Evolutionary conservation across 2,888 invertebrate species (phyloP), one percentile per base, ranked within the genome.

Genomic region (Diogma glabrata): DNA sequence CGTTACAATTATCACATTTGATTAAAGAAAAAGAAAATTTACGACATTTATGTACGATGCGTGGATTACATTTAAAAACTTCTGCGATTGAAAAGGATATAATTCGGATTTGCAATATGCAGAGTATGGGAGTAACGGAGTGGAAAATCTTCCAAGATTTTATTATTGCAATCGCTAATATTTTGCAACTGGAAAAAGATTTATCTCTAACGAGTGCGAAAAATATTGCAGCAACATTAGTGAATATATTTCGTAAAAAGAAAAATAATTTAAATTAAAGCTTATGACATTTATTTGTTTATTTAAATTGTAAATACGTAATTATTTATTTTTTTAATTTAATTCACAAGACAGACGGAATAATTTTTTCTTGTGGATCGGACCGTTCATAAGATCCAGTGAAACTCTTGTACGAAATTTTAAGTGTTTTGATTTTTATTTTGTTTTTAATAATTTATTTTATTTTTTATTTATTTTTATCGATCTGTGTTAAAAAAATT

Each of bases 141-240:
- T 70, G 80, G 24, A 81, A 82, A 58, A 81, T 83, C 36, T 84
- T 89, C 53, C 82, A 85, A 60, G 87, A 89, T 63, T 90, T 87
- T 61, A 76, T 81, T 40, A 81, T 83, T 3, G 89, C 89, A 0
- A 77, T 87, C 12, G 75, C 79, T 3, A 87, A 87, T 64, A 77
- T 88, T 45, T 68, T 90, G 12, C 82, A 84, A 54, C 66, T 87
- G 55, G 88, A 88, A 65, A 85, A 80, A 64, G 87, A 87, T 62
- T 70, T 86, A 64, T 77, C 82, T 1, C 68, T 81, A 71, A 81
- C 82, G 52, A 87, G 79, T 66, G 84, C 87, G 2, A 73, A 84
- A 58, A 85, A 86, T 56, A 83, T 87, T 30, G 82, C 87, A 23
- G 78, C 78, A 3, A 75, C 86, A 74, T 73, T 87, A 52, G 76